Conservation (phyloP, 2,797 vertebrate species). For the Pseudochirops corinnae region DNA sequence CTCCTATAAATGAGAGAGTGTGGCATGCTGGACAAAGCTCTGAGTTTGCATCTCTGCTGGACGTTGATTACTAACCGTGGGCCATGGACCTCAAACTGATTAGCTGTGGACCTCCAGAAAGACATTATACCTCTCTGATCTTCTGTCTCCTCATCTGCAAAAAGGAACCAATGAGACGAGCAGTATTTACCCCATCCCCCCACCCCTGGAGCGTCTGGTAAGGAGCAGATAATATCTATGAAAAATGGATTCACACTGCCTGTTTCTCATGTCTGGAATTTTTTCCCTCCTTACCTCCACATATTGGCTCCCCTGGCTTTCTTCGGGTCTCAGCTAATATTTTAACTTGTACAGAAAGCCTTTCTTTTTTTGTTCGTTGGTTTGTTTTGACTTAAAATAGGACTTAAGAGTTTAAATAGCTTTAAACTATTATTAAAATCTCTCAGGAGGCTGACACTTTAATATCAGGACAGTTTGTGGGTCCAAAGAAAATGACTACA, state of each 20-base stretch:
- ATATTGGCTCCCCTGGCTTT: background rate
- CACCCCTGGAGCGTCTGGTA: background rate
- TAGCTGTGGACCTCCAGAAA: background rate
- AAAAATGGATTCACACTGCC: background rate
- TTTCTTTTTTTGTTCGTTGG: background rate
- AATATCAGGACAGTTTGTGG: background rate
- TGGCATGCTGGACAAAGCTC: background rate
- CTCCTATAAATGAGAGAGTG: background rate
- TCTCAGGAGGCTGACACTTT: background rate
- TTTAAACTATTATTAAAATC: background rate
- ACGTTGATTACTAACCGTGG: background rate
- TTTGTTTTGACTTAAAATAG: background rate
- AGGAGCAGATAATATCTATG: background rate
- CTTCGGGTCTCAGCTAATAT: background rate
- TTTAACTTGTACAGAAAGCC: background rate
- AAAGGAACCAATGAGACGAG: background rate
- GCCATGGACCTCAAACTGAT: background rate
- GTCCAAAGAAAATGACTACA: background rate
- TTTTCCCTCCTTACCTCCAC: background rate
- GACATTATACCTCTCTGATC: background rate
- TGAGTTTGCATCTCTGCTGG: background rate
- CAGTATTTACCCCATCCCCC: background rate
- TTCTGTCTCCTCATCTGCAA: background rate
- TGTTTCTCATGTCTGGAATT: background rate
- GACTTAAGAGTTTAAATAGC: background rate